Conservation (phyloP, 2,888 invertebrate genomes). For the Ennomos quercinarius region DNA sequence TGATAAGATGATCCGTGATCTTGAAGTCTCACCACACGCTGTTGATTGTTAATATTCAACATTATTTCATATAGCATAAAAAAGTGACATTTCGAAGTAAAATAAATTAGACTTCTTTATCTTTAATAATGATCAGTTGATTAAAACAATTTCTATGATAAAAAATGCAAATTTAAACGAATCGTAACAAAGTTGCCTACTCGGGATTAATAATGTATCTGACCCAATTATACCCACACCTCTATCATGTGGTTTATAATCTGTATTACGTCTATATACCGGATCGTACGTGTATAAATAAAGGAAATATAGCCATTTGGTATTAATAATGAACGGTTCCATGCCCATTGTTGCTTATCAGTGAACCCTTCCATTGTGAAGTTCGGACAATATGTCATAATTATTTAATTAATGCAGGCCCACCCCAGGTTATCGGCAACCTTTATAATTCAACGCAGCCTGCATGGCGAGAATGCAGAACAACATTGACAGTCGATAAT, state of each 20-base stretch:
- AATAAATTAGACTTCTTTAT: conserved; percentile 11
- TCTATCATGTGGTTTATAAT: too few relatives aligned
- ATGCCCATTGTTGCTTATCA: conserved; percentile 67
- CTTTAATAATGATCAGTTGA: conserved; percentile 5
- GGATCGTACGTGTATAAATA: conserved; percentile 13
- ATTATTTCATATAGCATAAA: conserved; percentile 1
- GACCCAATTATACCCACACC: not conserved
- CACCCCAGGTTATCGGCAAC: conserved; percentile 67
- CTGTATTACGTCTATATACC: not conserved
- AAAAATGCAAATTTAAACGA: conserved; percentile 11
- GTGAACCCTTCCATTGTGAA: conserved; percentile 72
- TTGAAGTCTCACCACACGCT: conserved; percentile 3
- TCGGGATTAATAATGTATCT: not conserved
- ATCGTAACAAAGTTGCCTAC: not conserved
- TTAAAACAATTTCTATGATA: conserved; percentile 7
- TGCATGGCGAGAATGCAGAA: conserved; percentile 26
- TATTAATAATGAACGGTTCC: conserved; percentile 61
- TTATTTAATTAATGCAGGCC: conserved; percentile 83
- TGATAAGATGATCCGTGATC: conserved; percentile 15
- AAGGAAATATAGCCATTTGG: conserved; percentile 53
- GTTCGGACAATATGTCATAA: conserved; percentile 83
- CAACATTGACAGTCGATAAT: conserved; percentile 8
- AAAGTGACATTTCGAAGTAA: conserved; percentile 2
- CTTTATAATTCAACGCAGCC: conserved; percentile 43
- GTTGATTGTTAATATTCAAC: conserved; percentile 7